Evolutionary conservation across 2,113 vertebrate species (phyloP), one percentile per base, ranked within the genome.

Genomic region (Macquaria australasica): DNA sequence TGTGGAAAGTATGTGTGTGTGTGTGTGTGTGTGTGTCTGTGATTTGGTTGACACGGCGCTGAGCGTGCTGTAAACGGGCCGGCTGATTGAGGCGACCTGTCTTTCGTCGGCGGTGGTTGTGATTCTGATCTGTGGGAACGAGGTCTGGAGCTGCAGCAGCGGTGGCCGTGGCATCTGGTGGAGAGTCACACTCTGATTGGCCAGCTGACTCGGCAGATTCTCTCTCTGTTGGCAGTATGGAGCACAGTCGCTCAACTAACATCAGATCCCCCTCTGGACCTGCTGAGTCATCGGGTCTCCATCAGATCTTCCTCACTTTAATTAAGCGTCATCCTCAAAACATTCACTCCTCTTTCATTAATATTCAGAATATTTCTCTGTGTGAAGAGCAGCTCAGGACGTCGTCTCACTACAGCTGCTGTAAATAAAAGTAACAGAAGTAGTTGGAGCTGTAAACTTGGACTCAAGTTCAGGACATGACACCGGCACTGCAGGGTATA

Each of bases 31-130:
- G 53, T 55, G 48, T 25, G 34, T 55, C 48, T 73, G 53, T 77
- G 87, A 88, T 85, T 80, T 79, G 81, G 63, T 55, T 23, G 73
- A 86, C 81, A 90, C 58, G 88, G 73, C 9, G 21, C 50, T 88
- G 82, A 83, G 66, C 7, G 5, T 72, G 60, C 62, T 90, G 81
- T 92, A 87, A 93, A 89, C 84, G 37, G 51, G 21, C 43, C 14
- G 15, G 48, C 37, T 91, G 88, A 93, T 88, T 89, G 84, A 87
- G 78, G 59, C 58, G 6, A 48, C 62, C 87, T 91, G 89, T 45
- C 79, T 86, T 81, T 82, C 23, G 70, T 92, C 75, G 4, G 67
- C 43, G 4, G 25, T 11, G 53, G 63, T 45, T n/a, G 31, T 43
- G 80, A 82, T 79, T 85, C 60, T 81, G 82, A 87, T 79, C 5